Evolutionary conservation across 2,888 invertebrate species (phyloP).

Genomic region (Heliconius cydno): DNA sequence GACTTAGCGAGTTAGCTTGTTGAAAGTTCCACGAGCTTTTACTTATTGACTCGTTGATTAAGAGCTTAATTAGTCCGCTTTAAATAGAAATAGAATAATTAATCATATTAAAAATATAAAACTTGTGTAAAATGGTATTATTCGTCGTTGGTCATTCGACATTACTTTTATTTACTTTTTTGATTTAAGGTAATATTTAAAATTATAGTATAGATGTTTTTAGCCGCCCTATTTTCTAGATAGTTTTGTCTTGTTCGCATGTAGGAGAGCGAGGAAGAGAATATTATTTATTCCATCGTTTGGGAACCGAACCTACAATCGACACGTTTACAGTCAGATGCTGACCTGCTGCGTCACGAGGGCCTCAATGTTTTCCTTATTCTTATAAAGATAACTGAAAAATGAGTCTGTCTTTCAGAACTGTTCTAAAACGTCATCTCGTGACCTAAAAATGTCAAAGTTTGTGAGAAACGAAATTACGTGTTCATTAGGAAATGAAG

Average conservation of each 20-base stretch:
- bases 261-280: no score
- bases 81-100: not conserved
- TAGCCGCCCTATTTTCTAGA: no score
- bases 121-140: not conserved
- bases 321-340: not conserved
- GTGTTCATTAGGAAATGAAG: slow-evolving; percentile 10
- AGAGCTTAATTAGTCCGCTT: not conserved
- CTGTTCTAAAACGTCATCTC: slow-evolving; percentile 1
- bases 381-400: not conserved
- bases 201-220: no score
- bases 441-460: slow-evolving; percentile 25
- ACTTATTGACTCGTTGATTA: slow-evolving; percentile 1
- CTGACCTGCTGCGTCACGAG: not conserved
- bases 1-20: not conserved
- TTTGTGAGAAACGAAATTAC: slow-evolving; percentile 19
- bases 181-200: no score
- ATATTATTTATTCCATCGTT: no score
- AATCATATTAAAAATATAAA: not conserved
- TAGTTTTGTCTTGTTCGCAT: no score
- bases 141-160: not conserved
- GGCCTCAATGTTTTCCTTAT: not conserved
- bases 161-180: no score
- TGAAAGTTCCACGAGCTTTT: slow-evolving; percentile 6
- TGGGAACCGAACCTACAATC: no score
- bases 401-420: not conserved